These are phyloP conservation scores for Gymnocypris eckloni DNA, from an alignment of 2,797 vertebrate genomes.

Conservation along the genomic window DNA sequence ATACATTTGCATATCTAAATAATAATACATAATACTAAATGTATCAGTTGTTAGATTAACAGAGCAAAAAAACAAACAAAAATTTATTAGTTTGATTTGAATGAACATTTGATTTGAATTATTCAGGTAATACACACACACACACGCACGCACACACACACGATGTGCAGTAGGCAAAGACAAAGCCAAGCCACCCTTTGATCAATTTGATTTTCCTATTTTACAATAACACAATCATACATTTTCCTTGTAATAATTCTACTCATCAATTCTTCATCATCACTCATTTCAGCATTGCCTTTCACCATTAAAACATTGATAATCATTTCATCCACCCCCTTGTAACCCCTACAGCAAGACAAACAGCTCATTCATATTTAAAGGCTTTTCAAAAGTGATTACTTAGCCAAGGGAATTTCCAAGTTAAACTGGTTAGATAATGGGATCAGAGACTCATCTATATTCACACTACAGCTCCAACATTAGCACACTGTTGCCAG, in stretches of 20 bases:
- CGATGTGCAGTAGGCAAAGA: not conserved
- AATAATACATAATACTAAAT: not conserved
- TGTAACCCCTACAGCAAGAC: conserved; percentile 54
- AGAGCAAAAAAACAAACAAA: not conserved
- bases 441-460: conserved; percentile 48
- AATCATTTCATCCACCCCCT: conserved; percentile 44
- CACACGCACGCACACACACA: not conserved
- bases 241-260: conserved; percentile 36
- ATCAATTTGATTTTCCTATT: conserved; percentile 29
- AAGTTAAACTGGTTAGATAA: conserved; percentile 50
- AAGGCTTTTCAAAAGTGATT: conserved; percentile 46
- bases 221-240: conserved; percentile 24
- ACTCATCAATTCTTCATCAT: conserved; percentile 46
- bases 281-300: conserved; percentile 46
- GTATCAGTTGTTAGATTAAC: not conserved
- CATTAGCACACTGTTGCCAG: conserved; percentile 22
- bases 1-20: conserved; percentile 65
- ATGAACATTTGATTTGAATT: not conserved
- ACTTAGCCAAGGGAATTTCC: conserved; percentile 42
- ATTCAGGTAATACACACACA: not conserved
- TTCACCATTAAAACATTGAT: conserved; percentile 53
- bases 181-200: not conserved
- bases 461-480: conserved; percentile 36
- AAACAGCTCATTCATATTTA: conserved; percentile 54
- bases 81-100: not conserved